Evolutionary conservation across 2,113 vertebrate species (phyloP).

Genomic region (Uropsilus gracilis): DNA sequence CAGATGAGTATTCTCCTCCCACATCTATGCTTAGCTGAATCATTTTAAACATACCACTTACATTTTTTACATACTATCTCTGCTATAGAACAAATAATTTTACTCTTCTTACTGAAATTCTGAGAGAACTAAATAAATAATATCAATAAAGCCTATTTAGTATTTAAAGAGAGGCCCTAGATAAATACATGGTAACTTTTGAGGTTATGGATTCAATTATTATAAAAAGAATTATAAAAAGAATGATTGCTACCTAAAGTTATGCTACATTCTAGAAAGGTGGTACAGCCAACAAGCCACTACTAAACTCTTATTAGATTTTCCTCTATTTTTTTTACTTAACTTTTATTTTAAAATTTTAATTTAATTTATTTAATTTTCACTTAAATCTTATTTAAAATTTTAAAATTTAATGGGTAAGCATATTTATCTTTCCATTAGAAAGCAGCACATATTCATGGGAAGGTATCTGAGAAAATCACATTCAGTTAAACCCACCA

Average conservation of each 20-base stretch:
- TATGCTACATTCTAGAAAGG: slow-evolving; percentile 43
- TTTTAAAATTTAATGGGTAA: too few relatives aligned
- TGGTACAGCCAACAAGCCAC: not conserved
- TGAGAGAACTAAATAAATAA: not conserved
- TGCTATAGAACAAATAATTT: not conserved
- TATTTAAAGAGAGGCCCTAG: slow-evolving; percentile 18
- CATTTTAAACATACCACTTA: not conserved
- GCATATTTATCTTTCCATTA: not conserved
- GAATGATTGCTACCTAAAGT: slow-evolving; percentile 19
- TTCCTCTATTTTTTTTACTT: not conserved
- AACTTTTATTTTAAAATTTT: too few relatives aligned
- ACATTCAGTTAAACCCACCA: not conserved
- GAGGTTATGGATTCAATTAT: not conserved
- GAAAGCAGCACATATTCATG: slow-evolving; percentile 5
- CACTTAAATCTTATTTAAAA: too few relatives aligned
- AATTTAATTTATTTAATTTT: too few relatives aligned
- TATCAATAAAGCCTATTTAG: not conserved
- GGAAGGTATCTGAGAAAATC: slow-evolving; percentile 14
- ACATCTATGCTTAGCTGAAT: not conserved
- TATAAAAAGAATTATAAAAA: not conserved
- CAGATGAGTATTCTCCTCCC: not conserved
- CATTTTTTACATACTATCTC: slow-evolving; percentile 6
- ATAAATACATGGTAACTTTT: slow-evolving; percentile 21
- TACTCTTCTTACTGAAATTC: not conserved
- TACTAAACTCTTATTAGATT: not conserved